Evolutionary conservation across 2,888 invertebrate genomes (phyloP).

Genomic region (Stegophylla sp.): DNA sequence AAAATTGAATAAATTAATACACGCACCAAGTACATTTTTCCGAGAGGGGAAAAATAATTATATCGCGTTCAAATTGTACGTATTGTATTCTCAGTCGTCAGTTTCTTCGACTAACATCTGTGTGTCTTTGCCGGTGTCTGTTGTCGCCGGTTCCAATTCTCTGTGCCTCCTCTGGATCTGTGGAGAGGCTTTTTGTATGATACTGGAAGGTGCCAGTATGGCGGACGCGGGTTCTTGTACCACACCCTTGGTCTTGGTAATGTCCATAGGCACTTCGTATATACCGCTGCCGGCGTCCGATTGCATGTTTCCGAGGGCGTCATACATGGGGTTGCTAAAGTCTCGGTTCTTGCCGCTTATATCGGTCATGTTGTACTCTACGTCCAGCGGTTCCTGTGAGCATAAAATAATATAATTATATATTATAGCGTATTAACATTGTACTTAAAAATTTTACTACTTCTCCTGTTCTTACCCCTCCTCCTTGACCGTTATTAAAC

Average conservation of each 20-base stretch:
- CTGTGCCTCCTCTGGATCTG: slow-evolving; percentile 77
- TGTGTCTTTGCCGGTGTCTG: slow-evolving; percentile 90
- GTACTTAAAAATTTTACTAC: too few relatives aligned
- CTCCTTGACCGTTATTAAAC: slow-evolving; percentile 64
- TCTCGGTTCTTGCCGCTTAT: slow-evolving; percentile 82
- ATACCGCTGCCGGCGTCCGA: slow-evolving; percentile 68
- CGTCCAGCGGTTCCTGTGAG: slow-evolving; percentile 72
- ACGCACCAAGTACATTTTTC: slow-evolving; percentile 30
- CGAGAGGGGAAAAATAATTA: neutral
- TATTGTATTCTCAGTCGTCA: slow-evolving; percentile 38
- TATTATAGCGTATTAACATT: too few relatives aligned
- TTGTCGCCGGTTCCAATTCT: slow-evolving; percentile 80
- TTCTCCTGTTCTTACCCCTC: too few relatives aligned
- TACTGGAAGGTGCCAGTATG: slow-evolving; percentile 80
- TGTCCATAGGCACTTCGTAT: slow-evolving; percentile 82
- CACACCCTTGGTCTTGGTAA: slow-evolving; percentile 68
- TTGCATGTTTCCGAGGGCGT: slow-evolving; percentile 70
- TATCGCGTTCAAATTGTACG: slow-evolving; percentile 2
- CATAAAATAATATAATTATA: neutral
- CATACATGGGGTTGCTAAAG: slow-evolving; percentile 98
- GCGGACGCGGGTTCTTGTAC: slow-evolving; percentile 66
- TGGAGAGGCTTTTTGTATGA: slow-evolving; percentile 79
- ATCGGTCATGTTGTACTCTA: slow-evolving; percentile 80
- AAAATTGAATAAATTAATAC: slow-evolving; percentile 38
- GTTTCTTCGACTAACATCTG: slow-evolving; percentile 84